Evolutionary conservation across 2,888 invertebrate species (phyloP), one percentile per base, ranked within the genome.

Genomic region (Dyspetes luteomarginatus): DNA sequence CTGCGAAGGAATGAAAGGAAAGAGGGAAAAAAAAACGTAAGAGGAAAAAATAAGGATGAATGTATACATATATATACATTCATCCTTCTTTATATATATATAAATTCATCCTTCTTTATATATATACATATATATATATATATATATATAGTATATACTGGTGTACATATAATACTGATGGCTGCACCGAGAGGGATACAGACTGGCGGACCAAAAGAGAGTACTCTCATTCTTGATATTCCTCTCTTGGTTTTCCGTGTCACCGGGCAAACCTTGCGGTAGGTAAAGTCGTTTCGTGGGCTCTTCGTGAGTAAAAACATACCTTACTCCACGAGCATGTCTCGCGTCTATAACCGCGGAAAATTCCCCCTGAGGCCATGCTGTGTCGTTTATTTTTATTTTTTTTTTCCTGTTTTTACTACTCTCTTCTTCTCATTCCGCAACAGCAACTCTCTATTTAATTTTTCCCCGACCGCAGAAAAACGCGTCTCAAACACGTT

Each of bases 251-350:
- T 56, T n/a, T 55, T 76, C 43, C 60, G 55, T 76, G 76, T 72
- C 76, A 50, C 52, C 41, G 67, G 30, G 43, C 52, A 28, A 55
- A 48, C 30, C 64, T 65, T 52, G 64, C 36, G 69, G 68, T 68
- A 73, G 45, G 48, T 48, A 68, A 78, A 65, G 58, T 78, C 64
- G 67, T 50, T 68, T 36, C 68, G 41, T 50, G 36, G 43, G 41
- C 52, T 12, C 17, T n/a, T 45, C 58, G n/a, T 15, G 71, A 48
- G 56, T 60, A 69, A 58, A 69, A 56, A 69, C 43, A 45, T 17
- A 45, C 17, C n/a, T 5, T 5, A n/a, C n/a, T 15, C 45, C 17
- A n/a, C 17, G 45, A n/a, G n/a, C n/a, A 17, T 17, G n/a, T 17
- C 15, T 17, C 4, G n/a, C 45, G 45, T 45, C 17, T 56, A 55